Percentiles rank a stretch among this genome's conserved stretches.
Conservation (phyloP, 2,113 vertebrate genomes). For the Haemorhous mexicanus region DNA sequence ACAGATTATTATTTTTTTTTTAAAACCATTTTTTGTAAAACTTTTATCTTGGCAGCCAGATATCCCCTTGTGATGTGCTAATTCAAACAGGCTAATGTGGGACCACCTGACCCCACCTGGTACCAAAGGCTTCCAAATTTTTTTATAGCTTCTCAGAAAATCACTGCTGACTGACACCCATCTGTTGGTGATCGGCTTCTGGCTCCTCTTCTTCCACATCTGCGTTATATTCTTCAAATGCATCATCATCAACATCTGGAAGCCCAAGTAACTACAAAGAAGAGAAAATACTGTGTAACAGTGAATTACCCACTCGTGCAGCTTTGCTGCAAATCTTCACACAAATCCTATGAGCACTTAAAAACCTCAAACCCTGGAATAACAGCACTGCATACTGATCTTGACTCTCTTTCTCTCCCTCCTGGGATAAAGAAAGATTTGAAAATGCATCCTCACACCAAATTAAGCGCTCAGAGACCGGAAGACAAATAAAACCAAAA, state of each 20-base stretch:
- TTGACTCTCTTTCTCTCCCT: background rate
- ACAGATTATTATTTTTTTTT: constrained; percentile 16
- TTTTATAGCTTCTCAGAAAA: constrained; percentile 52
- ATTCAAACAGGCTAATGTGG: constrained; percentile 53
- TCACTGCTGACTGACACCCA: constrained; percentile 98
- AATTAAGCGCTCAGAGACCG: background rate
- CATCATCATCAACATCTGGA: constrained; percentile 93
- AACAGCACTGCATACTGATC: background rate
- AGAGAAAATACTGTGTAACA: constrained; percentile 50
- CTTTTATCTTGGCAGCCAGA: constrained; percentile 60
- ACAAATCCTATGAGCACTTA: background rate
- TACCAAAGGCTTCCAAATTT: constrained; percentile 43
- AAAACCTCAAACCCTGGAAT: background rate
- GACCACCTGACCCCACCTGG: constrained; percentile 59
- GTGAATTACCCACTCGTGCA: background rate
- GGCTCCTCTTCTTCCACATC: constrained; percentile 94
- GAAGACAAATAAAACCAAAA: constrained; percentile 29
- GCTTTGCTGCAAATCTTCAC: background rate
- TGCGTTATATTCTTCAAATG: constrained; percentile 97
- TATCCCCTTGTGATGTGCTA: constrained; percentile 61
- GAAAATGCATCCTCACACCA: constrained; percentile 5
- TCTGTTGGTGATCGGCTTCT: constrained; percentile 96
- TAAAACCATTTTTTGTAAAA: constrained; percentile 51
- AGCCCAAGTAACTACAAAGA: constrained; percentile 89
- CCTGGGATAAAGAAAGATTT: background rate